A percentile compares a stretch with the other conserved stretches of the same genome.
These are phyloP conservation scores for Microplitis mediator DNA, from an alignment of 1,140 invertebrate species.

Conservation along the genomic window DNA sequence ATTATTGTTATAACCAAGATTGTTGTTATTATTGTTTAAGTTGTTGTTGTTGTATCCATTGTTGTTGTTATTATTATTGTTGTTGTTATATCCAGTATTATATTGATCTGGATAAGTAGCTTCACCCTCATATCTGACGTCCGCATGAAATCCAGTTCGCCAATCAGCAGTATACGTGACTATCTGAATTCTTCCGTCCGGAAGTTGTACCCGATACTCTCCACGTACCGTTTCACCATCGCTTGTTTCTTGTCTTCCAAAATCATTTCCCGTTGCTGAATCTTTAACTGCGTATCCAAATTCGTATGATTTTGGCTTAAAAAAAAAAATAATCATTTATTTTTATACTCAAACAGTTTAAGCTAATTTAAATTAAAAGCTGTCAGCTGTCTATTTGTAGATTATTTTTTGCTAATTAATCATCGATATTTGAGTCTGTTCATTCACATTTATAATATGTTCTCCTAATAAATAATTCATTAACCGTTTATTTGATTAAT, in stretches of 20 bases:
- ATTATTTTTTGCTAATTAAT: constrained; percentile 15
- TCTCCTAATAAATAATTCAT: constrained; percentile 26
- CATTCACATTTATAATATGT: not conserved
- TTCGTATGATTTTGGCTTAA: constrained; percentile 78
- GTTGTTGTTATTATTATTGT: constrained; percentile 29
- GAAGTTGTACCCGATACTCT: constrained; percentile 75
- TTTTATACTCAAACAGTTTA: not conserved
- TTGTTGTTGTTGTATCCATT: constrained; percentile 48
- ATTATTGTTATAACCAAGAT: constrained; percentile 7
- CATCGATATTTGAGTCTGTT: constrained; percentile 9
- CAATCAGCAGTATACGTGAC: constrained; percentile 81
- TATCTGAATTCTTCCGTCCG: constrained; percentile 74
- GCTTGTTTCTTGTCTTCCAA: constrained; percentile 71
- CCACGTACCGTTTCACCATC: constrained; percentile 75
- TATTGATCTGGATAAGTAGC: constrained; percentile 69
- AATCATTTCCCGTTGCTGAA: constrained; percentile 74
- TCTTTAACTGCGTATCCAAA: constrained; percentile 82
- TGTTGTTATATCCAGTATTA: constrained; percentile 44
- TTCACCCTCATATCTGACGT: constrained; percentile 77
- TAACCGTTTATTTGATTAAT: constrained; percentile 21
- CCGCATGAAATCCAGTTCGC: constrained; percentile 79
- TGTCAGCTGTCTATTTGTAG: too few relatives aligned
- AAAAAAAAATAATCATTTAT: constrained; percentile 31
- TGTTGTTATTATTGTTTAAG: constrained; percentile 28
- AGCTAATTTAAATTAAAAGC: not conserved